Evolutionary conservation across 2,888 invertebrate genomes (phyloP).

Genomic region (Kuschelorhynchus macadamiae): DNA sequence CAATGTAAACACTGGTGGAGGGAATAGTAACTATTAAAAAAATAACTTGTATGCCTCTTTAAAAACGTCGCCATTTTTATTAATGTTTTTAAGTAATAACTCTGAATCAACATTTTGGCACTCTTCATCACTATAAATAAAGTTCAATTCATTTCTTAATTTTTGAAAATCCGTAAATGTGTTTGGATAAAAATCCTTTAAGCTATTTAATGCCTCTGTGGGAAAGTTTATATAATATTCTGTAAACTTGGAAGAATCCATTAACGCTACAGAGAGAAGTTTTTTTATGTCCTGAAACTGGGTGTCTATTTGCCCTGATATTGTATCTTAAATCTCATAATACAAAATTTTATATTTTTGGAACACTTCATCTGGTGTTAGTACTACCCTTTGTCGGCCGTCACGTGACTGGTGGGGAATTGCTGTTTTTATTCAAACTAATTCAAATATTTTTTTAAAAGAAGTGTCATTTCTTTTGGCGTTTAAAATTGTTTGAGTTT

Average conservation of each 20-base stretch:
- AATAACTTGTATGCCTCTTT: conserved; percentile 8
- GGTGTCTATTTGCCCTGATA: background rate
- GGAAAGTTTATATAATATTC: conserved; percentile 28
- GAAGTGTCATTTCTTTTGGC: conserved; percentile 24
- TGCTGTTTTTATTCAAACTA: background rate
- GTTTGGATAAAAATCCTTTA: conserved; percentile 28
- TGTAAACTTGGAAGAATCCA: conserved; percentile 24
- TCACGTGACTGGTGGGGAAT: no score
- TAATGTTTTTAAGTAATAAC: no score
- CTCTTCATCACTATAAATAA: conserved; percentile 8
- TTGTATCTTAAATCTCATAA: conserved; percentile 4
- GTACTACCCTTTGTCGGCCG: background rate
- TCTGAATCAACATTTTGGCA: background rate
- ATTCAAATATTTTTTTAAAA: conserved; percentile 15
- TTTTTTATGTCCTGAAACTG: conserved; percentile 6
- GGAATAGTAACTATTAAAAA: conserved; percentile 8
- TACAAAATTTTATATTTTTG: background rate
- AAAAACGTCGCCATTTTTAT: no score
- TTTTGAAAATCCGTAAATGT: background rate
- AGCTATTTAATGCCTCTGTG: conserved; percentile 28
- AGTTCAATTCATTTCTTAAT: conserved; percentile 7
- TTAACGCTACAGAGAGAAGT: conserved; percentile 14
- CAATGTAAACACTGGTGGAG: conserved; percentile 4
- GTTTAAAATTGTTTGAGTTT: conserved; percentile 22
- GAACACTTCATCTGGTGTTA: no score